Evolutionary conservation across 2,113 vertebrate species (phyloP), one percentile per base, ranked within the genome.

Genomic region (Ciconia maguari): DNA sequence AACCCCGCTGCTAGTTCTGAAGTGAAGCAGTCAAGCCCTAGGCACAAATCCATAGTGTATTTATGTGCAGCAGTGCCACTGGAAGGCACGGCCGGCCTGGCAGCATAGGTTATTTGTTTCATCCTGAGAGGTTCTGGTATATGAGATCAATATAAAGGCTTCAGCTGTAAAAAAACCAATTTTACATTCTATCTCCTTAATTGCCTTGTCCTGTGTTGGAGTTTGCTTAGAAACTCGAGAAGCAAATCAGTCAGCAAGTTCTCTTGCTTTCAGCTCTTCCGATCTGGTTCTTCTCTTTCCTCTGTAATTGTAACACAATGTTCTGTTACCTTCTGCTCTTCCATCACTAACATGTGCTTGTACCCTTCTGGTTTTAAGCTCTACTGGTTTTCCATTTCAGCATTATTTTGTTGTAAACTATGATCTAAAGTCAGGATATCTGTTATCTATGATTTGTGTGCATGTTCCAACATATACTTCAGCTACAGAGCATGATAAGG

Each of bases 261-360:
- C 34, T 90, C 13, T 7, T 81, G 38, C 77, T 83, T 71, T 44
- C 38, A 84, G 7, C 21, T 77, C 18, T 64, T 83, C 62, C 26
- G 77, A 36, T 64, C 38, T 51, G 46, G 8, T 25, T 74, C 54
- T 77, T 84, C 30, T 64, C n/a, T 36, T 51, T 55, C 46, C 46
- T 51, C 32, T 1, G 0, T 22, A 21, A 12, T 34, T 25, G 32
- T 44, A 71, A 49, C 46, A 44, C 0, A 3, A 49, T 34, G 29
- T 60, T 61, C 52, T 22, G 6, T n/a, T 57, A 27, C 70, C 51
- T 65, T 49, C 49, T 83, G 36, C 41, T 88, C 41, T 44, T 85
- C 38, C 30, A 26, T 34, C 57, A 26, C 61, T 18, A 15, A 34
- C 46, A 36, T 4, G 18, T 79, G 14, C 46, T 26, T 55, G 6